A percentile compares a stretch with the other conserved stretches of the same genome.
Evolutionary conservation across 2,888 invertebrate genomes (phyloP).

Genomic region (Bombyx huttoni): DNA sequence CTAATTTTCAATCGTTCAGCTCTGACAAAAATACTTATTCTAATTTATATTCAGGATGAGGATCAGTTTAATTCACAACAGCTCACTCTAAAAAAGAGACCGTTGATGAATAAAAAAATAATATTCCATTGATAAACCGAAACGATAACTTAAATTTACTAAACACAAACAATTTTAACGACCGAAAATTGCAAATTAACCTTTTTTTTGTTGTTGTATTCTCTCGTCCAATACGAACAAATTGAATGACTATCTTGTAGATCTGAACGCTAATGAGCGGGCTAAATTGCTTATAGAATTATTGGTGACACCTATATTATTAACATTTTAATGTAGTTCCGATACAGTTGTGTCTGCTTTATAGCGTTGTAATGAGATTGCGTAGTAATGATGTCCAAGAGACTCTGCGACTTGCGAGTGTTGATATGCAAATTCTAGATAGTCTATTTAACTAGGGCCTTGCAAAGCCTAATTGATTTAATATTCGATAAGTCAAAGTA

Average conservation of each 20-base stretch:
- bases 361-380: neutral
- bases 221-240: neutral
- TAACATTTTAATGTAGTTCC: slow-evolving; percentile 17
- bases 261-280: slow-evolving; percentile 12
- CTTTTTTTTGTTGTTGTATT: neutral
- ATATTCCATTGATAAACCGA: neutral
- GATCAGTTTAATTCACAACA: too few relatives aligned
- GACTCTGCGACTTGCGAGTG: too few relatives aligned
- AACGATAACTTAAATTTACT: neutral
- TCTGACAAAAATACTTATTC: too few relatives aligned
- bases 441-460: too few relatives aligned
- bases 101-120: too few relatives aligned
- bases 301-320: slow-evolving; percentile 10
- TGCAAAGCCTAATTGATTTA: too few relatives aligned
- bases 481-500: too few relatives aligned
- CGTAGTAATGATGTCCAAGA: too few relatives aligned
- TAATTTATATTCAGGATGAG: too few relatives aligned
- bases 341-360: slow-evolving; percentile 10
- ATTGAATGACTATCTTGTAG: slow-evolving; percentile 3
- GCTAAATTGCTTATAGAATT: slow-evolving; percentile 17
- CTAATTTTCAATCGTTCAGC: too few relatives aligned
- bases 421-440: too few relatives aligned
- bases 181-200: neutral
- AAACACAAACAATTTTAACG: neutral
- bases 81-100: too few relatives aligned